Percentiles rank a stretch among this genome's conserved stretches.
These are phyloP conservation scores for Zaprionus vittiger DNA, from an alignment of 1,140 invertebrate genomes.

Conservation along the genomic window DNA sequence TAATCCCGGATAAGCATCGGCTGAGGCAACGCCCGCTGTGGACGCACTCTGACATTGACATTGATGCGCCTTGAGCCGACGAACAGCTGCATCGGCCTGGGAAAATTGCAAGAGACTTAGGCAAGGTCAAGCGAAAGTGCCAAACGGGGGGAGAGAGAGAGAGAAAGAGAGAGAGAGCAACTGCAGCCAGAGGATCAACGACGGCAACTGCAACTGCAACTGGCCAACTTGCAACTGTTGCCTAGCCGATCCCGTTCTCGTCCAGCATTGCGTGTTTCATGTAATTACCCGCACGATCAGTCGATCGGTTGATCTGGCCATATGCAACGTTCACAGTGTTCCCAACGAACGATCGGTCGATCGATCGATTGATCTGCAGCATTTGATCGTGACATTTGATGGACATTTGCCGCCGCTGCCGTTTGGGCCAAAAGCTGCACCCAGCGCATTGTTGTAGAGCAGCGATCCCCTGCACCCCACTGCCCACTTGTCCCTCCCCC, in stretches of 20 bases:
- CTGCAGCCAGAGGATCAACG: conserved; percentile 13
- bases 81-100: conserved; percentile 40
- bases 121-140: conserved; percentile 69
- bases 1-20: conserved; percentile 72
- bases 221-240: conserved; percentile 25
- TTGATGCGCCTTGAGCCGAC: conserved; percentile 36
- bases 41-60: conserved; percentile 60
- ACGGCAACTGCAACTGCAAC: conserved; percentile 17
- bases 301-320: neutral
- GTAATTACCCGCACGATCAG: conserved; percentile 59
- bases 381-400: conserved; percentile 79
- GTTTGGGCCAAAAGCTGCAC: conserved; percentile 34
- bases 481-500: neutral
- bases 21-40: conserved; percentile 66
- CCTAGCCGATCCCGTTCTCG: conserved; percentile 17
- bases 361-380: conserved; percentile 72
- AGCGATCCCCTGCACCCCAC: neutral
- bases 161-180: neutral
- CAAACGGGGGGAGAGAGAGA: neutral
- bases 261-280: conserved; percentile 59
- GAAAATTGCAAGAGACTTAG: conserved; percentile 50
- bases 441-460: conserved; percentile 25
- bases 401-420: conserved; percentile 78
- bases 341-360: conserved; percentile 38
- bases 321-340: conserved; percentile 2